phyloP scores from a whole-genome alignment of 2,797 vertebrate genomes.

The Falco berigora region DNA sequence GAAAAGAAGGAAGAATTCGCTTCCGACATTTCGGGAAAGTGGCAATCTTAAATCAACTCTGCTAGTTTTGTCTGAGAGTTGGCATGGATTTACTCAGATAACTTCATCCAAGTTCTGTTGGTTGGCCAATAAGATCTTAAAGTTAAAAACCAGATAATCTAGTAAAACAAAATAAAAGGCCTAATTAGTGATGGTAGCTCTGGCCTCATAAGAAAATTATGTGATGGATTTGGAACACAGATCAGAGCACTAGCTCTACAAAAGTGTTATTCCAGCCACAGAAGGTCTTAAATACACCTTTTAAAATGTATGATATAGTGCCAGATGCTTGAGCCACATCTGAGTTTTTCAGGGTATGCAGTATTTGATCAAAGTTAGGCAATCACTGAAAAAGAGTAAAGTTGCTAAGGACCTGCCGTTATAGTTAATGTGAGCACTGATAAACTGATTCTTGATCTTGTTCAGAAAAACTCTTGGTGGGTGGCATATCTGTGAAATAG shows the following conservation, averaged over 20 bases:
- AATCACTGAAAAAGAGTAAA: neutral
- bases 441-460: conserved; percentile 14
- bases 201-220: conserved; percentile 49
- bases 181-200: conserved; percentile 49
- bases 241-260: conserved; percentile 33
- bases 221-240: conserved; percentile 50
- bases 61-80: neutral
- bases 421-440: neutral
- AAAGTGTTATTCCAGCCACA: conserved; percentile 56
- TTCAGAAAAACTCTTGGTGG: conserved; percentile 5
- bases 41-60: neutral
- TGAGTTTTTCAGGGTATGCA: conserved; percentile 25
- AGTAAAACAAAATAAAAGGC: conserved; percentile 63
- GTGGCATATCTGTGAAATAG: conserved; percentile 45
- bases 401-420: neutral
- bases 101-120: neutral
- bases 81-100: neutral
- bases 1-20: neutral
- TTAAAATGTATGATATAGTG: conserved; percentile 31
- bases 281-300: conserved; percentile 51
- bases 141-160: conserved; percentile 55
- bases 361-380: neutral
- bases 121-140: conserved; percentile 13
- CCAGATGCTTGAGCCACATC: conserved; percentile 37
- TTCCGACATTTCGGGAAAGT: neutral